These are phyloP conservation scores for Salpingus planirostris DNA, from an alignment of 2,888 invertebrate genomes.

Conservation along the genomic window DNA sequence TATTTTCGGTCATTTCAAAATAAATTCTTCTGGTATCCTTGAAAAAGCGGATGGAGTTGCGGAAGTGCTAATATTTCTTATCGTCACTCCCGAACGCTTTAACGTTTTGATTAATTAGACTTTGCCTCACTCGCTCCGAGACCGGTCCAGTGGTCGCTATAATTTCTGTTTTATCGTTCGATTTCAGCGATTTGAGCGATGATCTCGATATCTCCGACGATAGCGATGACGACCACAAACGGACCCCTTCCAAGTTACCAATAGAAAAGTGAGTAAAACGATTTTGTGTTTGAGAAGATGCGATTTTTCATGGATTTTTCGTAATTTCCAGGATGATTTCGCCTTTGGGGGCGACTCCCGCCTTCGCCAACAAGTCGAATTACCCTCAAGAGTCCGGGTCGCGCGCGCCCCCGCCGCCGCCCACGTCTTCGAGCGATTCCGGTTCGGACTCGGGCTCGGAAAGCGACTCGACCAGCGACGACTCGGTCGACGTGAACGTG, in stretches of 20 bases:
- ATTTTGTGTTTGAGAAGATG: no score
- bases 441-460: conserved; percentile 54
- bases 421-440: conserved; percentile 52
- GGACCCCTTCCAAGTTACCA: conserved; percentile 34
- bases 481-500: conserved; percentile 43
- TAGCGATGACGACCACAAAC: conserved; percentile 61
- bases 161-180: no score
- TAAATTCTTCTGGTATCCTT: no score
- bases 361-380: conserved; percentile 26
- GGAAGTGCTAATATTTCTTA: no score
- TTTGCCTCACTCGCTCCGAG: conserved; percentile 8
- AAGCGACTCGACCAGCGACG: conserved; percentile 46
- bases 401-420: background rate
- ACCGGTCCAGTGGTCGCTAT: no score
- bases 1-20: no score
- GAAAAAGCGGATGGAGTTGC: no score
- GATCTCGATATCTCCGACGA: conserved; percentile 68
- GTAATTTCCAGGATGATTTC: conserved; percentile 43
- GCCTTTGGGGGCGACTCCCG: conserved; percentile 47
- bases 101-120: no score
- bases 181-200: conserved; percentile 50
- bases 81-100: no score
- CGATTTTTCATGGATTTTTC: no score
- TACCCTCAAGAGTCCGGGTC: conserved; percentile 7
- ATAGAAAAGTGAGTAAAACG: conserved; percentile 34